phyloP scores from a whole-genome alignment of 2,113 vertebrate genomes.

The Nettapus auritus region DNA sequence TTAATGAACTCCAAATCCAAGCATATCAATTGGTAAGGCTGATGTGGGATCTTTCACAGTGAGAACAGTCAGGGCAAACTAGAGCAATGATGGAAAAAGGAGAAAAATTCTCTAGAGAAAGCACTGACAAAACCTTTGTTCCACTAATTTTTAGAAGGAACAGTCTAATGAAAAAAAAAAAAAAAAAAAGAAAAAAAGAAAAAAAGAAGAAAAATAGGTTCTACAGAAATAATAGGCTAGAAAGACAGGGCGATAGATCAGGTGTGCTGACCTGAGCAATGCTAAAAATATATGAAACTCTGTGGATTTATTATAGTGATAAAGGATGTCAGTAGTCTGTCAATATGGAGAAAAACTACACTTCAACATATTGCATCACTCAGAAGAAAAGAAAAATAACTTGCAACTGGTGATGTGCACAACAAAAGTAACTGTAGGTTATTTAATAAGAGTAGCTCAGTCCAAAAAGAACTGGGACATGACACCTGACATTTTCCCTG shows the following conservation, averaged over 20 bases:
- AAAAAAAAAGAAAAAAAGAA: neutral
- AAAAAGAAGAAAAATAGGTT: neutral
- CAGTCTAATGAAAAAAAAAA: neutral
- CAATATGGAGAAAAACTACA: neutral
- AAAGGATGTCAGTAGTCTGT: neutral
- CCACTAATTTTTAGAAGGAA: neutral
- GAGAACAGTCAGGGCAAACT: neutral
- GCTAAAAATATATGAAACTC: neutral
- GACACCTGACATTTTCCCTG: neutral
- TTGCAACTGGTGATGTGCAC: neutral
- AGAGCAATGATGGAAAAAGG: neutral
- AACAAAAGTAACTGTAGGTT: neutral
- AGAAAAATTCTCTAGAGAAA: neutral
- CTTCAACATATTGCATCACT: neutral
- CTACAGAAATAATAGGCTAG: neutral
- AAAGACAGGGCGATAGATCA: neutral
- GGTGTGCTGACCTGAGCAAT: neutral
- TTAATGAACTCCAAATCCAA: neutral
- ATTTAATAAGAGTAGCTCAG: neutral
- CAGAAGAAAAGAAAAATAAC: neutral
- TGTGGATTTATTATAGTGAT: neutral
- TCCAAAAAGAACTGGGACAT: neutral
- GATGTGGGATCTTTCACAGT: neutral
- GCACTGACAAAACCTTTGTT: neutral
- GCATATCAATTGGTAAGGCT: neutral